These are phyloP conservation scores for Lithosia quadra DNA, from an alignment of 2,888 invertebrate genomes.

Conservation along the genomic window DNA sequence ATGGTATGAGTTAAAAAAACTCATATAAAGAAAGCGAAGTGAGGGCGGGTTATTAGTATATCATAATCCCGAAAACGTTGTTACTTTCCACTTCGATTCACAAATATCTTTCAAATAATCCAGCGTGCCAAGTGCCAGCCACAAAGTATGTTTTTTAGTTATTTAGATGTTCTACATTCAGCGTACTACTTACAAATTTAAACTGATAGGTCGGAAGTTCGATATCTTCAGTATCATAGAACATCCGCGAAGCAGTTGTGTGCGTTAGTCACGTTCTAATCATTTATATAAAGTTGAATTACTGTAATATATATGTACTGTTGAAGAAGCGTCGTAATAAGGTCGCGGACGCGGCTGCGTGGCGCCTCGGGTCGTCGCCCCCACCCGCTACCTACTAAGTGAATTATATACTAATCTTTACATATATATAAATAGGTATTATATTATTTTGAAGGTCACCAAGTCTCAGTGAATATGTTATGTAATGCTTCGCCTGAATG, in stretches of 20 bases:
- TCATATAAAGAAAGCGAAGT: no score
- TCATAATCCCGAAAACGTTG: background rate
- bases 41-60: no score
- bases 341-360: slow-evolving; percentile 78
- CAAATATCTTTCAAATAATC: background rate
- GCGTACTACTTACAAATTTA: slow-evolving; percentile 50
- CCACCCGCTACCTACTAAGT: slow-evolving; percentile 65
- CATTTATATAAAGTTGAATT: slow-evolving; percentile 50
- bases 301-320: slow-evolving; percentile 48
- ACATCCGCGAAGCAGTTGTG: slow-evolving; percentile 41
- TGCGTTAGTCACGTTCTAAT: slow-evolving; percentile 50
- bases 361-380: slow-evolving; percentile 79
- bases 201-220: slow-evolving; percentile 49
- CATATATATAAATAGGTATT: slow-evolving; percentile 35
- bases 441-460: slow-evolving; percentile 26
- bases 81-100: background rate
- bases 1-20: no score
- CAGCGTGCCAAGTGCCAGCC: slow-evolving; percentile 1
- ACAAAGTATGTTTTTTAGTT: slow-evolving; percentile 38
- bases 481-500: background rate
- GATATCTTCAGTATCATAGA: slow-evolving; percentile 35
- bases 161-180: slow-evolving; percentile 47
- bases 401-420: slow-evolving; percentile 64
- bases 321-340: slow-evolving; percentile 70
- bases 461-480: slow-evolving; percentile 36